These are phyloP conservation scores for Temnothorax ravouxi DNA, from an alignment of 2,888 invertebrate species.

Conservation along the genomic window DNA sequence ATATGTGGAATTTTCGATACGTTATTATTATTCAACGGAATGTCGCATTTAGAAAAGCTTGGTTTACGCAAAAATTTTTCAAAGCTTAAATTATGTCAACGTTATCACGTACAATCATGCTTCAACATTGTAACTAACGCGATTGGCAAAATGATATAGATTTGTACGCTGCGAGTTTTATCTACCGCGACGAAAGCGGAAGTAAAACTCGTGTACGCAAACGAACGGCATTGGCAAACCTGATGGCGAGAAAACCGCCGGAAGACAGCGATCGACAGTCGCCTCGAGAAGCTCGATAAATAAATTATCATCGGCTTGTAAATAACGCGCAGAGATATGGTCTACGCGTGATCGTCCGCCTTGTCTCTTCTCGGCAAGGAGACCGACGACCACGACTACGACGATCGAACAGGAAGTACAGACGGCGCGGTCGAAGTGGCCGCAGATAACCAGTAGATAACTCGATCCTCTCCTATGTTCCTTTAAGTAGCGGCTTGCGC, in stretches of 20 bases:
- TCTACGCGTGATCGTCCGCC: constrained; percentile 6
- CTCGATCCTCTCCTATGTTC: constrained; percentile 33
- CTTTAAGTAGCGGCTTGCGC: constrained; percentile 22
- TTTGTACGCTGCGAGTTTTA: neutral
- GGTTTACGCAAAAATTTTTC: neutral
- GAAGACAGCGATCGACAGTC: constrained; percentile 23
- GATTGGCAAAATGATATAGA: neutral
- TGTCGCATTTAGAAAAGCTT: neutral
- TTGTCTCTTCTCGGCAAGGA: constrained; percentile 18
- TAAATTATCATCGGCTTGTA: constrained; percentile 80
- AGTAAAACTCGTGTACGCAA: neutral
- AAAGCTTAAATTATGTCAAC: neutral
- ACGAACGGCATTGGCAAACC: constrained; percentile 1
- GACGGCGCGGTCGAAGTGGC: constrained; percentile 4
- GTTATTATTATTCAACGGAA: neutral
- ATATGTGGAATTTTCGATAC: neutral
- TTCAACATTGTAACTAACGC: neutral
- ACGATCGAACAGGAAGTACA: constrained; percentile 32
- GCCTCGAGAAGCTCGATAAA: constrained; percentile 70
- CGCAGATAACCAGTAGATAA: constrained; percentile 28
- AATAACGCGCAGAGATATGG: constrained; percentile 68
- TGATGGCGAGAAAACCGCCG: constrained; percentile 15
- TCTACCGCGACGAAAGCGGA: constrained; percentile 2
- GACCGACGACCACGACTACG: neutral
- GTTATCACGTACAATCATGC: neutral